Percentiles rank a stretch among this genome's conserved stretches.
Conservation (phyloP, 2,888 invertebrate genomes). For the Lycophotia porphyrea region DNA sequence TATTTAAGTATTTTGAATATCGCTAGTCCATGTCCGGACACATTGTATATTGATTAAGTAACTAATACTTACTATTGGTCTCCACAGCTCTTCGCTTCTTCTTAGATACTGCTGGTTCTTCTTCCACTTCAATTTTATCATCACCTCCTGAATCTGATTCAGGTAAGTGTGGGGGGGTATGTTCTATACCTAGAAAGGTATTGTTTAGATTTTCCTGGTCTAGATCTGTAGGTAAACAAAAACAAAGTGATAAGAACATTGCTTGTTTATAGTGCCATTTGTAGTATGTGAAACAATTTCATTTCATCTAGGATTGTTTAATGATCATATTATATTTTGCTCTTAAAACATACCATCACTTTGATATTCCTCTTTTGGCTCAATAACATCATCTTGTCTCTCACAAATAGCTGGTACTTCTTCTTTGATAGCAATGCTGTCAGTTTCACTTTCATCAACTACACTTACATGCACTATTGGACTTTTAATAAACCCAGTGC, state of each 20-base stretch:
- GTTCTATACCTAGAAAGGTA: not conserved
- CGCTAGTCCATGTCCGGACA: no score
- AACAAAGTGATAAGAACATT: not conserved
- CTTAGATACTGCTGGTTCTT: not conserved
- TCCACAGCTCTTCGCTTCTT: not conserved
- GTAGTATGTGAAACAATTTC: not conserved
- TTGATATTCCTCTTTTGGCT: not conserved
- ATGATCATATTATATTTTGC: not conserved
- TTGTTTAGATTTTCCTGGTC: not conserved
- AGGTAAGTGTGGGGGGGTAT: not conserved
- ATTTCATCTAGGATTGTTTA: not conserved
- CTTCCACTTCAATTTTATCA: not conserved
- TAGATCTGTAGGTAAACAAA: not conserved
- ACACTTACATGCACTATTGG: not conserved
- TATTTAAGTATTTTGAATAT: no score
- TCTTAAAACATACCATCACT: not conserved
- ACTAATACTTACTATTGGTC: not conserved
- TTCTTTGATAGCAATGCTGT: conserved; percentile 1
- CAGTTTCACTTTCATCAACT: not conserved
- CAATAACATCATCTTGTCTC: not conserved
- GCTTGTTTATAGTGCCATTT: not conserved
- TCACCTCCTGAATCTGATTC: not conserved
- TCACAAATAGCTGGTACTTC: not conserved
- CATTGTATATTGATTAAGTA: no score
- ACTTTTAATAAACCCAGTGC: not conserved